Conservation (phyloP, 1,140 invertebrate species). For the Goniozus legneri region DNA sequence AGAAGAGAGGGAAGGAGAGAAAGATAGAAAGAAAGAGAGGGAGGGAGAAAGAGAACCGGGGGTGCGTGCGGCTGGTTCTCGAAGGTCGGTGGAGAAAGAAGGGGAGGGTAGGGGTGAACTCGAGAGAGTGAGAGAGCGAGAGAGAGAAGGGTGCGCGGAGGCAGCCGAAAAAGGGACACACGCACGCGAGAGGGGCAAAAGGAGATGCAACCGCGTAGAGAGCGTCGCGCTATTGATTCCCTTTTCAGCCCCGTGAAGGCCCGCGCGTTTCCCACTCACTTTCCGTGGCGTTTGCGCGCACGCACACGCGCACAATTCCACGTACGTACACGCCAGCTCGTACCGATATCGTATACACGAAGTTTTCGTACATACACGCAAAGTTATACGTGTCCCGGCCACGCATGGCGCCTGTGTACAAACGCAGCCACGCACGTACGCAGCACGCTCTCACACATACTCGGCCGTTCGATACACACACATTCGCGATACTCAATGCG, state of each 20-base stretch:
- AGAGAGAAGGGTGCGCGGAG: slow-evolving; percentile 21
- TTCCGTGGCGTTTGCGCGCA: slow-evolving; percentile 15
- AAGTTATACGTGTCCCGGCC: too few relatives aligned
- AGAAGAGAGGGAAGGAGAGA: slow-evolving; percentile 5
- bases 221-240: slow-evolving; percentile 52
- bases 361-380: too few relatives aligned
- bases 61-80: too few relatives aligned
- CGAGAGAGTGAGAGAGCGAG: slow-evolving; percentile 23
- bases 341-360: too few relatives aligned
- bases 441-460: slow-evolving; percentile 11
- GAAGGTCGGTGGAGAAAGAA: neutral
- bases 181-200: slow-evolving; percentile 44
- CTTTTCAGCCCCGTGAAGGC: slow-evolving; percentile 24
- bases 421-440: too few relatives aligned
- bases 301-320: slow-evolving; percentile 18
- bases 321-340: too few relatives aligned
- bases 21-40: neutral
- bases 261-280: slow-evolving; percentile 25
- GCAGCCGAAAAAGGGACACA: slow-evolving; percentile 25
- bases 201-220: slow-evolving; percentile 50
- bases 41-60: neutral
- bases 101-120: slow-evolving; percentile 1
- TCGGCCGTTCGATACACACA: neutral
- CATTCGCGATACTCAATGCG: neutral
- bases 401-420: too few relatives aligned